Evolutionary conservation across 2,888 invertebrate species (phyloP), one percentile per base, ranked within the genome.

Genomic region (Cistogaster globosa): DNA sequence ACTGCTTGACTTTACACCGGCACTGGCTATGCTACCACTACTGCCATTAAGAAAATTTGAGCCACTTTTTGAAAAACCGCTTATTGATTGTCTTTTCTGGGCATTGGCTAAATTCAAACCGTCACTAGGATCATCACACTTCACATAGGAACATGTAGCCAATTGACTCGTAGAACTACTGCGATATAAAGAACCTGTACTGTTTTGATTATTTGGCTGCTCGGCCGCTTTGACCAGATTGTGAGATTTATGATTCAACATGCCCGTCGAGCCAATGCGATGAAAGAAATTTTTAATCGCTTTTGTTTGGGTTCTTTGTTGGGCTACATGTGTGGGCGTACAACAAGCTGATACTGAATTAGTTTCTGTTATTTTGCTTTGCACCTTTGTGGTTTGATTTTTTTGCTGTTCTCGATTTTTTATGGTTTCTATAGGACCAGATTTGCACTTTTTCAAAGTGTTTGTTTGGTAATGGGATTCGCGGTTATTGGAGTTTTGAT

Each of bases 61-160:
- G n/a, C 65, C 58, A 11, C 45, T 63, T 7, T 68, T 74, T n/a
- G 74, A 26, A 16, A 82, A 22, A 38, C 78, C 82, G 32, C 82
- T 69, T 58, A 78, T 72, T 11, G 84, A 84, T 38, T 79, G 81
- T 51, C 83, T 60, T 12, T 83, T 84, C 87, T 83, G 93, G 89
- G 89, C 93, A 94, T 91, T 94, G 93, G 84, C 86, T 87, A 96
- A 93, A 89, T 96, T 96, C 75, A 96, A 94, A 57, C 96, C 96
- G 89, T 96, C 96, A n/a, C 96, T 95, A 11, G 96, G 96, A 92
- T 96, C 96, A 90, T 96, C 96, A 84, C 96, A 96, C 90, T 96
- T 95, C 51, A 96, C 94, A 90, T 96, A 96, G 26, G 92, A 93
- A 86, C 90, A 91, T 32, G 95, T 95, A 84, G 96, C 95, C 87